Base-by-base conservation (phyloP, 2,113 vertebrate species). In the Syrmaticus mikado region DNA sequence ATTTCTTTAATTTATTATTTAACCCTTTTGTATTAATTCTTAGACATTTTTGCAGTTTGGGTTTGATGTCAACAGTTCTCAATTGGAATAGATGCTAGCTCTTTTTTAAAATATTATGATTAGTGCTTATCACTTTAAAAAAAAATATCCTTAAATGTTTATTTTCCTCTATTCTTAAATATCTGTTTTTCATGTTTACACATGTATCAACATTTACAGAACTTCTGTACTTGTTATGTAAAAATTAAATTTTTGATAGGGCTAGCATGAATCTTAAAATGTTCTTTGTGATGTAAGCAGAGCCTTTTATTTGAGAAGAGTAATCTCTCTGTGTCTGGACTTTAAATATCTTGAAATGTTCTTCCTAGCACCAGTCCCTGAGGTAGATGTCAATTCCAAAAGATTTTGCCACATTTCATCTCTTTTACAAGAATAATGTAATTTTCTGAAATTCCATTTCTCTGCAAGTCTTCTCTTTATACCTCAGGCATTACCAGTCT, bases 381-480 rank as follows among this genome's bases (percentile, higher is more conserved):
- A 67, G 27, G 60, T 85, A 73, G 20, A n/a, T 40, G n/a, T 53
- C 67, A 91, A 1, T 73, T 27, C 18, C 73, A 36, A 80, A 34
- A 82, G 34, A 77, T 74, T 70, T 80, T 58, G 27, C 36, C 13
- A 25, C 5, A 7, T 53, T n/a, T 8, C 5, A 15, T 10, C 8
- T 87, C 46, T 81, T 21, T 57, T 79, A 18, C 17, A 82, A 48
- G 90, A 85, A 48, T 64, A 88, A 40, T 61, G 17, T 65, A 68
- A 77, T 93, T 87, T 89, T 82, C 66, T 85, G 58, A 85, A 83
- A 93, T 85, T 85, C 64, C 41, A 38, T 91, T 90, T 93, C 34
- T 36, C 19, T 73, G 64, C 5, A 85, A 74, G 24, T 43, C 67
- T 66, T 89, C 65, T 91, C 79, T 91, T 85, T 78, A 86, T 89